Evolutionary conservation across 2,113 vertebrate species (phyloP).

Genomic region (Clarias batrachus): DNA sequence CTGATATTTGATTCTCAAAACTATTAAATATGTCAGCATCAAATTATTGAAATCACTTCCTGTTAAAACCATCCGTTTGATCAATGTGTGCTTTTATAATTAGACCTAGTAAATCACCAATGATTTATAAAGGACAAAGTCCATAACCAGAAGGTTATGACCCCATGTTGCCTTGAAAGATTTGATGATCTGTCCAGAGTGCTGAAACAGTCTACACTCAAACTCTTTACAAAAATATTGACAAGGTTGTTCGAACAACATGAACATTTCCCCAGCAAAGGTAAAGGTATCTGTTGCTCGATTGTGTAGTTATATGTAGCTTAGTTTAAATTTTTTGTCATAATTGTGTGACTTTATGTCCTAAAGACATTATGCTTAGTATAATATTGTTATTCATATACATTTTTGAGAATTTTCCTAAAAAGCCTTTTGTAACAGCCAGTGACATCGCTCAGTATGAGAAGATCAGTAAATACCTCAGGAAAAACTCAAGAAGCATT

Average conservation of each 20-base stretch:
- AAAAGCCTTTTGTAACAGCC: constrained; percentile 22
- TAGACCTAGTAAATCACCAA: not conserved
- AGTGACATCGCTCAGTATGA: constrained; percentile 10
- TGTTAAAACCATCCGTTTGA: not conserved
- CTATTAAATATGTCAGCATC: not conserved
- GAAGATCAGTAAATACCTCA: constrained; percentile 24
- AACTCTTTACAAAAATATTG: constrained; percentile 10
- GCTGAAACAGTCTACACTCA: constrained; percentile 52
- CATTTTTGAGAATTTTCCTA: not conserved
- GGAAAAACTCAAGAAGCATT: constrained; percentile 12
- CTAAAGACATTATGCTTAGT: not conserved
- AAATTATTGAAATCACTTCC: too few species aligned
- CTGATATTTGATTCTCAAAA: constrained; percentile 4
- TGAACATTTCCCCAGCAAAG: not conserved
- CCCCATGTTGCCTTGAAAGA: constrained; percentile 6
- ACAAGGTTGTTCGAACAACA: not conserved
- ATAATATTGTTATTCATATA: not conserved
- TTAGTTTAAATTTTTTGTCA: not conserved
- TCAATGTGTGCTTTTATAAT: not conserved
- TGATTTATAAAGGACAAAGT: constrained; percentile 17
- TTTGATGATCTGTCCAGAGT: constrained; percentile 60
- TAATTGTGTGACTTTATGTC: not conserved
- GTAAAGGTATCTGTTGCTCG: not conserved
- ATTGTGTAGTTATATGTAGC: not conserved
- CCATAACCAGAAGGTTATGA: constrained; percentile 19